These are phyloP conservation scores for Myodes glareolus DNA, from an alignment of 2,113 vertebrate species.

Conservation along the genomic window DNA sequence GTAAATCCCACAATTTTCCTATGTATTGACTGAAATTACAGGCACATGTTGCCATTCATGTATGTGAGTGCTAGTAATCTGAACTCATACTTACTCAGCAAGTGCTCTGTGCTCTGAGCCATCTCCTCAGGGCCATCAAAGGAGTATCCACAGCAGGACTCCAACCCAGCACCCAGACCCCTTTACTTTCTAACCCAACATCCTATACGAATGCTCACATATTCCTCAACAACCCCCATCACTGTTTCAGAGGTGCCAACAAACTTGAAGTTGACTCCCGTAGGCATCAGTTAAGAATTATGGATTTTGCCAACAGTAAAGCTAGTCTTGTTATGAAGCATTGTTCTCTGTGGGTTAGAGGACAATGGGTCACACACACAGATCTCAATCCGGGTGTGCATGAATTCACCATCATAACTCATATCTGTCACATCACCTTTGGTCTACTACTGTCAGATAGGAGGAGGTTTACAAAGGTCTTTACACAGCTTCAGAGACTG, in stretches of 20 bases:
- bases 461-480: conserved; percentile 91
- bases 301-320: conserved; percentile 92
- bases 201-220: conserved; percentile 92
- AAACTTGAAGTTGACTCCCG: conserved; percentile 91
- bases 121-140: conserved; percentile 14
- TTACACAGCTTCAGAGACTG: conserved; percentile 93
- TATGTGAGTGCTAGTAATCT: not conserved
- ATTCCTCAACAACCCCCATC: conserved; percentile 91
- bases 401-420: conserved; percentile 91
- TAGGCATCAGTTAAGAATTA: conserved; percentile 91
- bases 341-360: conserved; percentile 92
- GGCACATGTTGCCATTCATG: not conserved
- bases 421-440: conserved; percentile 89
- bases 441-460: conserved; percentile 92
- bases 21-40: not conserved
- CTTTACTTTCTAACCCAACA: conserved; percentile 93
- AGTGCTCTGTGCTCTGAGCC: not conserved
- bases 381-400: conserved; percentile 91
- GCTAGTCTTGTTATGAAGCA: conserved; percentile 90
- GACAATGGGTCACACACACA: conserved; percentile 91
- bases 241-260: conserved; percentile 92
- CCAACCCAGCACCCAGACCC: conserved; percentile 90
- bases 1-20: not conserved
- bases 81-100: not conserved
- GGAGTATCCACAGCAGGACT: conserved; percentile 93